A percentile compares a stretch with the other conserved stretches of the same genome.
These are phyloP conservation scores for Seira sanloemensis DNA, from an alignment of 2,888 invertebrate species.

Conservation along the genomic window DNA sequence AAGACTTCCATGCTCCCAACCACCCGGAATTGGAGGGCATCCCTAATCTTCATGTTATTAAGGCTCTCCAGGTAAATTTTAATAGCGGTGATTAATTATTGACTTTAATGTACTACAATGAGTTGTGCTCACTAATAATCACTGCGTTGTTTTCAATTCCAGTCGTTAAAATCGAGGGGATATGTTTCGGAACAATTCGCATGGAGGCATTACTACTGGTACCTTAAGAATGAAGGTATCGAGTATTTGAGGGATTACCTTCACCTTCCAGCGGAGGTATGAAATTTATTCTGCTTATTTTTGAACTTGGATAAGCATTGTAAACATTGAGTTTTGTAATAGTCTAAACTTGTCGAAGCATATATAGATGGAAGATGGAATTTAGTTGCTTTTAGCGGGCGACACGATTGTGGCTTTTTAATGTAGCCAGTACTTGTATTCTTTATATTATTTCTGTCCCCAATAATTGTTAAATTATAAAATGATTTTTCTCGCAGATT, in stretches of 20 bases:
- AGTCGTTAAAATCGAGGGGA: constrained; percentile 96
- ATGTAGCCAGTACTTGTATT: neutral
- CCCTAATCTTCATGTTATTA: constrained; percentile 98
- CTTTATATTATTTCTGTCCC: neutral
- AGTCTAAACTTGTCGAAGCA: too few species aligned
- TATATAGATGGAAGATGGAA: too few species aligned
- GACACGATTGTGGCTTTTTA: too few species aligned
- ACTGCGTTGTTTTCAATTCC: constrained; percentile 74
- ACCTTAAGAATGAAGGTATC: constrained; percentile 98
- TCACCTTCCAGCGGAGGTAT: constrained; percentile 93
- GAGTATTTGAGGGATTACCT: constrained; percentile 96
- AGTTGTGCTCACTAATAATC: too few species aligned
- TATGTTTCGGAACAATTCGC: constrained; percentile 99
- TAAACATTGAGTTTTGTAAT: too few species aligned
- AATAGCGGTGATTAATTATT: neutral
- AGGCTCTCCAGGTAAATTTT: constrained; percentile 88
- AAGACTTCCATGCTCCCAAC: constrained; percentile 98
- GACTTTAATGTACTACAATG: too few species aligned
- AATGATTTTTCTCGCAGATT: constrained; percentile 80
- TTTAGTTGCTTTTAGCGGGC: too few species aligned
- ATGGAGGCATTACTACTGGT: constrained; percentile 99
- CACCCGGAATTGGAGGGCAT: constrained; percentile 96
- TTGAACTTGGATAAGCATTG: too few species aligned
- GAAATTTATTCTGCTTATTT: constrained; percentile 34
- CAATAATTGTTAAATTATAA: too few species aligned